Percentiles rank a stretch among this genome's conserved stretches.
Evolutionary conservation across 2,888 invertebrate species (phyloP).

Genomic region (Nomada lathburiana): DNA sequence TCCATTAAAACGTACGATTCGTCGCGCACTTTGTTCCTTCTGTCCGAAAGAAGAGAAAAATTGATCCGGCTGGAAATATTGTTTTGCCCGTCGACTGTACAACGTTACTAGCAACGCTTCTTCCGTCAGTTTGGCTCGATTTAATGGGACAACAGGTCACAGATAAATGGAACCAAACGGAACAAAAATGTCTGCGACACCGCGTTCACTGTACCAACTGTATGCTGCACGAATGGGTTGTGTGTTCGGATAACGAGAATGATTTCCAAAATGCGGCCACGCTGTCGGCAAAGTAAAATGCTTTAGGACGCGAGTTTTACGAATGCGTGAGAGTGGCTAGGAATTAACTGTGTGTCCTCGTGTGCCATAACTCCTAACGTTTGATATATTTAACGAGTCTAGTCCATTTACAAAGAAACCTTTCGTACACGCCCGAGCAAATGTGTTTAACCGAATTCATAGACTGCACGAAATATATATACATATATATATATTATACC

Average conservation of each 20-base stretch:
- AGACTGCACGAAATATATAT: slow-evolving; percentile 80
- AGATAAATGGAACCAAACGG: background rate
- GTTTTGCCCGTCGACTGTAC: background rate
- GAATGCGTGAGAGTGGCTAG: slow-evolving; percentile 53
- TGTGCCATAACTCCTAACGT: slow-evolving; percentile 77
- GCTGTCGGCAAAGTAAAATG: no score
- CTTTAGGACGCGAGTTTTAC: slow-evolving; percentile 43
- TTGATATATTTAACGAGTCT: slow-evolving; percentile 78
- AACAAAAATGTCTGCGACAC: background rate
- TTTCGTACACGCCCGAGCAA: slow-evolving; percentile 77
- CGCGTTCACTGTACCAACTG: slow-evolving; percentile 29
- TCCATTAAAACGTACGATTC: background rate
- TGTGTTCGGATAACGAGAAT: slow-evolving; percentile 26
- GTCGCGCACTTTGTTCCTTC: background rate
- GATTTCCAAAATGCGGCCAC: background rate
- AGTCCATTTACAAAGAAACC: slow-evolving; percentile 75
- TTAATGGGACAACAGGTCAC: slow-evolving; percentile 15
- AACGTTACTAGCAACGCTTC: no score
- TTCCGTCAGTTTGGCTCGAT: background rate
- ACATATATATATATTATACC: slow-evolving; percentile 65
- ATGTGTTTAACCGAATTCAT: slow-evolving; percentile 79
- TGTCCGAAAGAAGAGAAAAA: no score
- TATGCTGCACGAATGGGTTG: slow-evolving; percentile 32
- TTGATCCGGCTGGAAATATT: background rate
- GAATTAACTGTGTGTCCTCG: slow-evolving; percentile 61